Percentiles rank a stretch among this genome's conserved stretches.
Evolutionary conservation across 2,797 vertebrate species (phyloP).

Genomic region (Epinephelus coioides): DNA sequence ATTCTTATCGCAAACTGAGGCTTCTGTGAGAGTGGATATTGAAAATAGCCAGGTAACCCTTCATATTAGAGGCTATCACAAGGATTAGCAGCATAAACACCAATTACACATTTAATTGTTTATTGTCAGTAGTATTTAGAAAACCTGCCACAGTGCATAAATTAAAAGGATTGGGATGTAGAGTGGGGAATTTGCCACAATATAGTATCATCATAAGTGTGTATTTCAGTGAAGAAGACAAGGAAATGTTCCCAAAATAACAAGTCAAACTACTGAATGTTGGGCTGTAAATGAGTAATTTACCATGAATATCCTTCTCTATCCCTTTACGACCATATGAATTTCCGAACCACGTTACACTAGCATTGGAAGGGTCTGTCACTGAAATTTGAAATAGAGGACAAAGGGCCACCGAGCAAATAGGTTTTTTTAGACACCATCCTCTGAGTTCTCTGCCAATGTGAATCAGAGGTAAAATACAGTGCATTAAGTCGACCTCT

Average conservation of each 20-base stretch:
- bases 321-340: slow-evolving; percentile 67
- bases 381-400: slow-evolving; percentile 80
- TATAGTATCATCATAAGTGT: slow-evolving; percentile 43
- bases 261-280: slow-evolving; percentile 58
- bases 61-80: slow-evolving; percentile 83
- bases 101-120: slow-evolving; percentile 86
- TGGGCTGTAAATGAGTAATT: slow-evolving; percentile 74
- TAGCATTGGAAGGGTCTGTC: slow-evolving; percentile 75
- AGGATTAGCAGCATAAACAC: slow-evolving; percentile 84
- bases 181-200: slow-evolving; percentile 31
- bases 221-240: slow-evolving; percentile 54
- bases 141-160: slow-evolving; percentile 58
- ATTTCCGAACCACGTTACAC: slow-evolving; percentile 72
- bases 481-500: slow-evolving; percentile 82
- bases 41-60: slow-evolving; percentile 85
- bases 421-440: slow-evolving; percentile 73
- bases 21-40: slow-evolving; percentile 84
- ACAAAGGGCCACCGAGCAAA: slow-evolving; percentile 79
- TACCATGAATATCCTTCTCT: slow-evolving; percentile 74
- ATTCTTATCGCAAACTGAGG: slow-evolving; percentile 84
- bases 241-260: slow-evolving; percentile 66
- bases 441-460: slow-evolving; percentile 74
- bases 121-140: slow-evolving; percentile 77
- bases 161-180: slow-evolving; percentile 59
- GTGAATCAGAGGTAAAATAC: slow-evolving; percentile 85